Conservation (phyloP, 2,888 invertebrate genomes). For the Limnephilus auricula region DNA sequence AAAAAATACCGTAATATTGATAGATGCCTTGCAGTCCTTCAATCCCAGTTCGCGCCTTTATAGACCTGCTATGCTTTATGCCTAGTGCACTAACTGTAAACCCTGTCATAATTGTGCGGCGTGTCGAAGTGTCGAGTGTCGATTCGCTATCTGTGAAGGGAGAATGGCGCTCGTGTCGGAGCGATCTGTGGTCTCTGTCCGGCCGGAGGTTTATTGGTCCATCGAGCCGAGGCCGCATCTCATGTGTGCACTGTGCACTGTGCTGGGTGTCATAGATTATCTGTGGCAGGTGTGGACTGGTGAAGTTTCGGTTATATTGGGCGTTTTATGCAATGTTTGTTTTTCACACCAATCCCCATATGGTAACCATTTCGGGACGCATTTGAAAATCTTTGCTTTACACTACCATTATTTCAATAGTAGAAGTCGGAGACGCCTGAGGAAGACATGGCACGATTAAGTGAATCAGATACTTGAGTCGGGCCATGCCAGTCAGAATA, state of each 20-base stretch:
- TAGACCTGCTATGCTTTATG: neutral
- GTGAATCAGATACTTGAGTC: no score
- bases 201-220: slow-evolving; percentile 22
- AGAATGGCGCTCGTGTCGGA: slow-evolving; percentile 25
- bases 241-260: neutral
- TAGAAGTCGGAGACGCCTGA: no score
- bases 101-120: neutral
- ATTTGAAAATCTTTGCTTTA: no score
- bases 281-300: neutral
- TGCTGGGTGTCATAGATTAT: slow-evolving; percentile 7
- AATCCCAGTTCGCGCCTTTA: neutral
- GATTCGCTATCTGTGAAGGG: neutral
- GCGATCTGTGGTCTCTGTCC: neutral
- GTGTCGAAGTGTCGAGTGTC: neutral
- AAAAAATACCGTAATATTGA: slow-evolving; percentile 15
- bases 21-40: neutral
- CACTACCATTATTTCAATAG: no score
- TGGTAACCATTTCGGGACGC: no score
- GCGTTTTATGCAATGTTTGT: no score
- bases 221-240: neutral
- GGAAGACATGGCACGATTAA: no score
- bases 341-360: no score
- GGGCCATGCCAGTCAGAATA: no score
- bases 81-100: slow-evolving; percentile 14
- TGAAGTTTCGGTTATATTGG: no score